A percentile compares a stretch with the other conserved stretches of the same genome.
Evolutionary conservation across 64 coral and sea anemone genomes (phyloP).

Genomic region (Montipora efflorescens): DNA sequence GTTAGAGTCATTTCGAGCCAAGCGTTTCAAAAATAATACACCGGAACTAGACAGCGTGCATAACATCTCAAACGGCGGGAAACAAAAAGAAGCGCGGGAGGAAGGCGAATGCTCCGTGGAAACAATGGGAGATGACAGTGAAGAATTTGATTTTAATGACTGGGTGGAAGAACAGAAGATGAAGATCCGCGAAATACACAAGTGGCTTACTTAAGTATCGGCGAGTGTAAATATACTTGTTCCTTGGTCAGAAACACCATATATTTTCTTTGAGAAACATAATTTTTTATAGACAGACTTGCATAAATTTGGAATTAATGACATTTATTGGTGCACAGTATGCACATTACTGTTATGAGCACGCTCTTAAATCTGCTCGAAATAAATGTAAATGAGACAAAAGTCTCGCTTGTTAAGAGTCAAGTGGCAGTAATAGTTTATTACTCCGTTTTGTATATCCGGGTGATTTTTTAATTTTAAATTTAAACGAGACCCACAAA

Average conservation of each 20-base stretch:
- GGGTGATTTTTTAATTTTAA: not conserved
- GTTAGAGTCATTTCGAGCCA: not conserved
- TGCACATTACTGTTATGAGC: no score
- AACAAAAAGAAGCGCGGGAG: not conserved
- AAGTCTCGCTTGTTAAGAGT: not conserved
- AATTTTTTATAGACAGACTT: not conserved
- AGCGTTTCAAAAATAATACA: no score
- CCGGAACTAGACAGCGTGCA: not conserved
- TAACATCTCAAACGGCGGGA: not conserved
- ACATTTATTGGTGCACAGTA: no score
- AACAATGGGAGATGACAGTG: not conserved
- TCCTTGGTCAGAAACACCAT: not conserved
- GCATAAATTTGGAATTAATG: no score
- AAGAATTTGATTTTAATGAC: not conserved
- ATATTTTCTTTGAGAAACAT: not conserved
- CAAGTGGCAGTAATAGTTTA: not conserved
- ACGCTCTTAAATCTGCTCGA: not conserved
- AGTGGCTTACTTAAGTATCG: not conserved
- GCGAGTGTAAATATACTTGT: not conserved
- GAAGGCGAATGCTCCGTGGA: not conserved
- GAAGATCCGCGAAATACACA: not conserved
- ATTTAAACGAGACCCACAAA: not conserved
- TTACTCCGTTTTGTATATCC: not conserved
- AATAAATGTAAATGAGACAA: not conserved
- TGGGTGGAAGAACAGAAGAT: slow-evolving; percentile 8